Base-by-base conservation (phyloP, 2,888 invertebrate genomes). In the Dusona sp. region DNA sequence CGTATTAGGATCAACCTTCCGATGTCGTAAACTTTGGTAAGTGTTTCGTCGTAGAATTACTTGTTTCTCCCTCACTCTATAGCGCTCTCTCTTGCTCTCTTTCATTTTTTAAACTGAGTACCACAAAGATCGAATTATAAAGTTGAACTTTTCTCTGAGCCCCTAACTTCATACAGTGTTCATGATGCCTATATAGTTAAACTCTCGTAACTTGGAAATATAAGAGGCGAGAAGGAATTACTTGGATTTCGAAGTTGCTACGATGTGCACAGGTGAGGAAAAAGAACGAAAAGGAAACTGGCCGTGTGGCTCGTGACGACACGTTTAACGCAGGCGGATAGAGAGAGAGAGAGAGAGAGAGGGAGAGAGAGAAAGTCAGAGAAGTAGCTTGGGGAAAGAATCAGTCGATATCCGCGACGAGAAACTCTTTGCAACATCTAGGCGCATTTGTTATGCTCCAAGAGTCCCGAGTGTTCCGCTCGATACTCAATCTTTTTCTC, bases 101-200 rank as follows among this genome's bases (percentile, higher is more conserved):
- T 51, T 51, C 16, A 11, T 29, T 67, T 29, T 54, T 38, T 29
- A 22, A 38, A n/a, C 65, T 33, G 29, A 48, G 42, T 83, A 83
- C 89, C 88, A 86, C 89, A 87, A 88, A 91, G 90, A 92, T 93
- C 91, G 91, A 93, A 93, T 93, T 93, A 93, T 92, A 90, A 93
- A 93, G 93, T 93, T 93, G 90, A 91, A 92, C 91, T 91, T 91
- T 92, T 91, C 90, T 91, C 90, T 61, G 33, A 57, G 82, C 67
- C 45, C 61, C 51, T 90, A 90, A 92, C 92, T 92, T 92, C 88
- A 88, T 91, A 91, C 92, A 92, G 86, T 82, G 84, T 80, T 87
- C 86, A 57, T 33, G 75, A 68, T 80, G 65, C 70, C 61, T 38
- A 45, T 38, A 45, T 74, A 48, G 68, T 88, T 45, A 36, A 87